Conservation (phyloP, 2,113 vertebrate genomes). For the Aptenodytes forsteri region DNA sequence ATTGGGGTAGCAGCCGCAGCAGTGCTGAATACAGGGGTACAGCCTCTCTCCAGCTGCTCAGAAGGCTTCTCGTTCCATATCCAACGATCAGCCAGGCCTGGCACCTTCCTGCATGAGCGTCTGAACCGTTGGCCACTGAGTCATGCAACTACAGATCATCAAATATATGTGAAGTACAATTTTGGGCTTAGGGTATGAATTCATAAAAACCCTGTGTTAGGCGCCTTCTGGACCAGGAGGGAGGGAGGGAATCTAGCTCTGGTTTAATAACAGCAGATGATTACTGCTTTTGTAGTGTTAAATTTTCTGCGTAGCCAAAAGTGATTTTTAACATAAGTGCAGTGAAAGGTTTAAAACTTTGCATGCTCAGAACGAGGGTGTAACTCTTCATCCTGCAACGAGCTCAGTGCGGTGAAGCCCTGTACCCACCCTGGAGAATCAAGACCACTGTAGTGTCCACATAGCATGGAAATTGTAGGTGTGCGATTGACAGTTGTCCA, state of each 20-base stretch:
- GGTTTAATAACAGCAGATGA: background rate
- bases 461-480: background rate
- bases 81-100: fast-evolving
- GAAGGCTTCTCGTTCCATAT: background rate
- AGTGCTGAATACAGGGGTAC: background rate
- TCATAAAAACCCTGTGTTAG: background rate
- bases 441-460: background rate
- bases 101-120: background rate
- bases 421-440: background rate
- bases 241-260: background rate
- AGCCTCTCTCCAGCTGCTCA: background rate
- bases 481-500: background rate
- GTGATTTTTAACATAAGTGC: background rate
- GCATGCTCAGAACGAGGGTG: background rate
- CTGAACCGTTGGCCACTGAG: background rate
- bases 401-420: background rate
- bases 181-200: background rate
- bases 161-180: background rate
- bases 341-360: background rate
- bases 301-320: background rate
- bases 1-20: background rate
- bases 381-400: background rate
- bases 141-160: background rate
- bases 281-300: background rate
- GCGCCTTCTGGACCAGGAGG: background rate